Evolutionary conservation across 2,797 vertebrate genomes (phyloP).

Genomic region (Danionella dracula): DNA sequence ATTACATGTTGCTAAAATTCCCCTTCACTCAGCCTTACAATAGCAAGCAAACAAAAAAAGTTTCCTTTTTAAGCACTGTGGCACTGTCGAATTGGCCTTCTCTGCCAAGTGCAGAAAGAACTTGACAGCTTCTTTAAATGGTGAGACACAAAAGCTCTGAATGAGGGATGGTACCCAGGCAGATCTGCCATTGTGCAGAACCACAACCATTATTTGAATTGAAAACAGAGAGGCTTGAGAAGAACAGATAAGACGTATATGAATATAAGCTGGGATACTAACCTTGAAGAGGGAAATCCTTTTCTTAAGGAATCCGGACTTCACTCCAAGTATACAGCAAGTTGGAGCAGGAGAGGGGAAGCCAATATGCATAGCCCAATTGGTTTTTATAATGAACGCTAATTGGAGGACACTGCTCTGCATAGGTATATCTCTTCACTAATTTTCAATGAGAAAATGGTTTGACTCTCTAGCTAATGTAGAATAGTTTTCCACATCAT

Average conservation of each 20-base stretch:
- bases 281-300: slow-evolving; percentile 61
- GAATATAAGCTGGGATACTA: slow-evolving; percentile 71
- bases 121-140: slow-evolving; percentile 99
- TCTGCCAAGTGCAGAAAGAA: slow-evolving; percentile 81
- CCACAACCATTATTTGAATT: slow-evolving; percentile 75
- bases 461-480: no score
- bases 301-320: slow-evolving; percentile 35
- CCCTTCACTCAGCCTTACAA: slow-evolving; percentile 82
- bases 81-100: slow-evolving; percentile 84
- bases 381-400: not conserved
- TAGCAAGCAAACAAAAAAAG: slow-evolving; percentile 81
- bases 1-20: slow-evolving; percentile 95
- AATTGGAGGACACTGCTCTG: not conserved
- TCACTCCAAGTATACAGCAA: slow-evolving; percentile 32
- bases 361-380: not conserved
- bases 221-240: slow-evolving; percentile 75
- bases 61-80: slow-evolving; percentile 77
- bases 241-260: slow-evolving; percentile 76
- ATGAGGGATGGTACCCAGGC: slow-evolving; percentile 83
- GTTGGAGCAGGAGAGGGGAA: not conserved
- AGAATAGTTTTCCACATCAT: not conserved
- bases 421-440: no score
- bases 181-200: slow-evolving; percentile 71
- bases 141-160: slow-evolving; percentile 85
- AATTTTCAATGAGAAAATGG: no score